Percentiles rank a stretch among this genome's conserved stretches.
These are phyloP conservation scores for Apodemia zela DNA, from an alignment of 2,888 invertebrate species.

Conservation along the genomic window DNA sequence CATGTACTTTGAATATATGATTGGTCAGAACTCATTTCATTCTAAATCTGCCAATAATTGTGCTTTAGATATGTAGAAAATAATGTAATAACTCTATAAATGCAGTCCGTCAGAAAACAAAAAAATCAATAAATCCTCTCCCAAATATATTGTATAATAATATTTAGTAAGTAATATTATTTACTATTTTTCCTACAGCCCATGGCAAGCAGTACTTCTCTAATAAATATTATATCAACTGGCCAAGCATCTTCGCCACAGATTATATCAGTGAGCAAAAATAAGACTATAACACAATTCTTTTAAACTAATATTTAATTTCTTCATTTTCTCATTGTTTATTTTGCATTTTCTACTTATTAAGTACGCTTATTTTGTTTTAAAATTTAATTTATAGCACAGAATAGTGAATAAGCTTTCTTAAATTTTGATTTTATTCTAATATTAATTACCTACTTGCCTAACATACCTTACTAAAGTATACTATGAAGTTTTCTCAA, in stretches of 20 bases:
- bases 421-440: neutral
- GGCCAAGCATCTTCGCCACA: constrained; percentile 74
- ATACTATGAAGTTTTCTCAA: too few species aligned
- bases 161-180: constrained; percentile 24
- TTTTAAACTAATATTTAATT: constrained; percentile 40
- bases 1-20: too few species aligned
- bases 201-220: constrained; percentile 70
- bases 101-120: too few species aligned
- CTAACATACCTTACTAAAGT: too few species aligned
- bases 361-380: constrained; percentile 24
- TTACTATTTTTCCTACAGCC: constrained; percentile 57
- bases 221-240: constrained; percentile 76
- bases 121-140: too few species aligned
- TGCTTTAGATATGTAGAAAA: too few species aligned
- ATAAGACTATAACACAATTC: constrained; percentile 40
- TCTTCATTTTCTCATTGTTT: constrained; percentile 27
- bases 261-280: constrained; percentile 69
- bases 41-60: too few species aligned
- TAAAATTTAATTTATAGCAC: constrained; percentile 8
- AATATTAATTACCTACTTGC: neutral
- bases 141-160: neutral
- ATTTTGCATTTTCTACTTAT: constrained; percentile 28
- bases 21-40: too few species aligned
- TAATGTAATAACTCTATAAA: too few species aligned
- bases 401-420: neutral